A percentile compares a stretch with the other conserved stretches of the same genome.
Conservation (phyloP, 2,797 vertebrate genomes). For the Picus viridis region DNA sequence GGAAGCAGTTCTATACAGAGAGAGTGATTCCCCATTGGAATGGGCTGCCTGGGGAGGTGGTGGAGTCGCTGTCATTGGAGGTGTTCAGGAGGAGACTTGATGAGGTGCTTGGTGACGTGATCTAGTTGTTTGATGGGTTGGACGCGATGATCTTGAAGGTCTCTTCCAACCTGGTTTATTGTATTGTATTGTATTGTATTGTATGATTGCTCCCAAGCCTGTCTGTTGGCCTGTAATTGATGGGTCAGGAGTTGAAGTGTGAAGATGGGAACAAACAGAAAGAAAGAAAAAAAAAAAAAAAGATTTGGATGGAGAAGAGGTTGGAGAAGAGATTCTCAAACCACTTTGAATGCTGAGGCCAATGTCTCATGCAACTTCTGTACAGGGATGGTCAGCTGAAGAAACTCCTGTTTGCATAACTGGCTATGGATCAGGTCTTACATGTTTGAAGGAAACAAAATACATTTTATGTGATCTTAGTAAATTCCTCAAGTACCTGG, state of each 20-base stretch:
- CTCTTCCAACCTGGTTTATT: too few relatives aligned
- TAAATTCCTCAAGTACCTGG: constrained; percentile 30
- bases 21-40: too few relatives aligned
- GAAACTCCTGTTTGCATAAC: neutral
- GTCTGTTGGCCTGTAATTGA: neutral
- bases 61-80: too few relatives aligned
- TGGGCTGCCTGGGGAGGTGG: too few relatives aligned
- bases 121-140: too few relatives aligned
- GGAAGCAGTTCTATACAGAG: too few relatives aligned
- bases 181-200: too few relatives aligned
- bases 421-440: neutral
- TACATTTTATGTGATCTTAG: constrained; percentile 3
- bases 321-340: neutral
- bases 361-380: neutral
- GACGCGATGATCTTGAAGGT: too few relatives aligned
- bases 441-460: neutral
- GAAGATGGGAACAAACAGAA: neutral
- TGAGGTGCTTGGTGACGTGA: too few relatives aligned
- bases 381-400: accelerated
- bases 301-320: accelerated
- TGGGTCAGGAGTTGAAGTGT: neutral
- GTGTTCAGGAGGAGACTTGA: too few relatives aligned
- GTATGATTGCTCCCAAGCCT: neutral
- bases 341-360: neutral
- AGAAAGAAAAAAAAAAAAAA: neutral